Conservation (phyloP, 2,888 invertebrate species). For the Platycheirus albimanus region DNA sequence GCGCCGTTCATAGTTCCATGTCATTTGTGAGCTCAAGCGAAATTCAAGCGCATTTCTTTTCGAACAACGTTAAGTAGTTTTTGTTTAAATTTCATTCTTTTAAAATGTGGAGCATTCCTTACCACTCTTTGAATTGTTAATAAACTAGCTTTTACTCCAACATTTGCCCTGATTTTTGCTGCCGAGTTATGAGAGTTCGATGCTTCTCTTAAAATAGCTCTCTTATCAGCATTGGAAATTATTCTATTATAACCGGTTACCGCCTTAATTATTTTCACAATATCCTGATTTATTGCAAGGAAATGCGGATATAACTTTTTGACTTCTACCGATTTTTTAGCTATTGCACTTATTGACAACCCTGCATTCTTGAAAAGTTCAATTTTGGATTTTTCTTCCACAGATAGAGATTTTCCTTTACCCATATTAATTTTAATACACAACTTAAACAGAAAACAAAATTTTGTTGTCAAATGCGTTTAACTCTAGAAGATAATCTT, state of each 20-base stretch:
- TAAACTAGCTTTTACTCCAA: not conserved
- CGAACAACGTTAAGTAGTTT: not conserved
- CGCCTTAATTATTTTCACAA: not conserved
- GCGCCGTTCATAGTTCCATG: conserved; percentile 47
- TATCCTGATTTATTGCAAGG: too few species aligned
- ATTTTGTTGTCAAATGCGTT: too few species aligned
- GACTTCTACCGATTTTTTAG: too few species aligned
- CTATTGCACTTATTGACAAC: not conserved
- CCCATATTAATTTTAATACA: too few species aligned
- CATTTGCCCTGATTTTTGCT: not conserved
- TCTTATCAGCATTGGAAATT: conserved; percentile 25
- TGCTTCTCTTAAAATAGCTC: too few species aligned
- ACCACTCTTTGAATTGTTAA: not conserved
- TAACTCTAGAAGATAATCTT: too few species aligned
- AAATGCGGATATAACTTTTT: too few species aligned
- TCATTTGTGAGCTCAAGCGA: conserved; percentile 25
- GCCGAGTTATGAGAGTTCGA: not conserved
- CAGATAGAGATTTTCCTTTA: conserved; percentile 15
- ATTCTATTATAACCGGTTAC: not conserved
- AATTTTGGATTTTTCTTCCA: conserved; percentile 25
- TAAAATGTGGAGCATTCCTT: conserved; percentile 11
- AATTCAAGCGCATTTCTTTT: not conserved
- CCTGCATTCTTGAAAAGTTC: conserved; percentile 1
- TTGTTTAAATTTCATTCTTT: not conserved
- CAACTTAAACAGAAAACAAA: too few species aligned